Percentiles rank a stretch among this genome's conserved stretches.
Evolutionary conservation across 2,888 invertebrate species (phyloP).

Genomic region (Acleris emargana): DNA sequence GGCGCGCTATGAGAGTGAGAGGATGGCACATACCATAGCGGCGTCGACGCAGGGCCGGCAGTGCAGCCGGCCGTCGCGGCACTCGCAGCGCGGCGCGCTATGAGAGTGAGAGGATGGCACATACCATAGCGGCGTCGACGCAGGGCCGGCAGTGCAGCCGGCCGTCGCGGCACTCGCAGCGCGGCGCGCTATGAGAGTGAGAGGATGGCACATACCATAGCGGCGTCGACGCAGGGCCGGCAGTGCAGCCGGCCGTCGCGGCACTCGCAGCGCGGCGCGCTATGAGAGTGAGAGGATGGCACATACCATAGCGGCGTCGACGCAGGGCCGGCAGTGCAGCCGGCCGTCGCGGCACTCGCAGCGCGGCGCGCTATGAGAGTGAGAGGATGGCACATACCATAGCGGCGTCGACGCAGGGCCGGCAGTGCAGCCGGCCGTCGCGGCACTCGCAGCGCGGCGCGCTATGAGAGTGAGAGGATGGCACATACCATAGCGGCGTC

Average conservation of each 20-base stretch:
- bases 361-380: slow-evolving; percentile 58
- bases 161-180: slow-evolving; percentile 74
- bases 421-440: slow-evolving; percentile 62
- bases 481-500: slow-evolving; percentile 56
- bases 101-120: no score
- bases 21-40: slow-evolving; percentile 53
- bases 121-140: slow-evolving; percentile 55
- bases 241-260: slow-evolving; percentile 64
- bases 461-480: no score
- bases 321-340: slow-evolving; percentile 66
- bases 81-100: slow-evolving; percentile 72
- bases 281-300: no score
- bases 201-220: slow-evolving; percentile 54
- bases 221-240: slow-evolving; percentile 60
- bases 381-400: slow-evolving; percentile 55
- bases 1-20: no score
- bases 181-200: no score
- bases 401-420: slow-evolving; percentile 60
- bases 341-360: slow-evolving; percentile 73
- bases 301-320: slow-evolving; percentile 55
- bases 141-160: slow-evolving; percentile 67
- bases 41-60: slow-evolving; percentile 65
- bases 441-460: slow-evolving; percentile 74
- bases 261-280: slow-evolving; percentile 72
- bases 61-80: slow-evolving; percentile 61